phyloP scores from a whole-genome alignment of 1,140 invertebrate species.

The Calephelis virginiensis region DNA sequence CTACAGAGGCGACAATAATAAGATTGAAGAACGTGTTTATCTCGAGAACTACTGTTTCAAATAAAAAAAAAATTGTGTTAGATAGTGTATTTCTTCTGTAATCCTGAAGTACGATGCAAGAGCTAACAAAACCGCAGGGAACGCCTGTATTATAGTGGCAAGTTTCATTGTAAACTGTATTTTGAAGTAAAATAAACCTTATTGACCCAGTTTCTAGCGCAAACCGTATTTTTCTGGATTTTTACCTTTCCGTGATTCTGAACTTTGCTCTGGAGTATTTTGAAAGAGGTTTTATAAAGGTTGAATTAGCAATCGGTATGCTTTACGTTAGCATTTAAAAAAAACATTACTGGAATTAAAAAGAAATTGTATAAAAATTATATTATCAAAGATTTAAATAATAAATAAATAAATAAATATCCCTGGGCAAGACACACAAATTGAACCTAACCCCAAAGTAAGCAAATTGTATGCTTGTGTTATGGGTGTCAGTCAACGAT shows the following conservation, averaged over 20 bases:
- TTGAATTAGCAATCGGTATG: background rate
- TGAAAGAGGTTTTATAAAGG: background rate
- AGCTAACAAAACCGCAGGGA: too few species aligned
- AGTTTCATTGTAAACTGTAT: background rate
- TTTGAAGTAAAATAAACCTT: background rate
- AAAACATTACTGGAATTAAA: background rate
- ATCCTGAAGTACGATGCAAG: too few species aligned
- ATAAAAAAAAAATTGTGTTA: too few species aligned
- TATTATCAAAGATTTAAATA: background rate
- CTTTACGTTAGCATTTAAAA: background rate
- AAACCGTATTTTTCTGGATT: conserved; percentile 1
- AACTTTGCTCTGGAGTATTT: conserved; percentile 8
- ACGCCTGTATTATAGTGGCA: background rate
- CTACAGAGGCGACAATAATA: too few species aligned
- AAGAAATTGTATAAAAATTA: background rate
- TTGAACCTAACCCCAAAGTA: too few species aligned
- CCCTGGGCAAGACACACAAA: too few species aligned
- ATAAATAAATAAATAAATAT: too few species aligned
- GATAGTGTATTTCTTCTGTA: too few species aligned
- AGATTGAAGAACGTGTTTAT: too few species aligned
- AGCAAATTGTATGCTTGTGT: too few species aligned
- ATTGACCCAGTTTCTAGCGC: conserved; percentile 1
- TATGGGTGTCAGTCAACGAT: too few species aligned
- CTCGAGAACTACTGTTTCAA: too few species aligned
- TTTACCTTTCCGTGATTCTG: conserved; percentile 1